phyloP scores from a whole-genome alignment of 1,140 invertebrate species.

The Eueides isabella region DNA sequence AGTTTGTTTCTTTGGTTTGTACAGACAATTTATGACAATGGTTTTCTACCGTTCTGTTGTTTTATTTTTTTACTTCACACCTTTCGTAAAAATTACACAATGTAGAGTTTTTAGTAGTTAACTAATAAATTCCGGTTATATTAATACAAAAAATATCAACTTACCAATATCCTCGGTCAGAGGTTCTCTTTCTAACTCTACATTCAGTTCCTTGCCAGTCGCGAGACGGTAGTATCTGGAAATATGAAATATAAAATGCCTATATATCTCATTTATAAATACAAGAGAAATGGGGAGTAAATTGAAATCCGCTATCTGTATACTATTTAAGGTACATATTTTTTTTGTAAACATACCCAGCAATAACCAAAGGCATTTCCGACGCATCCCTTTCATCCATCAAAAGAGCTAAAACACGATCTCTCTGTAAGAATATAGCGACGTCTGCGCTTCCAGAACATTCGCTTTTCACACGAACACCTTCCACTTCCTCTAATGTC shows the following conservation, averaged over 20 bases:
- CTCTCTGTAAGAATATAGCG: constrained; percentile 83
- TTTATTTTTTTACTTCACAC: too few relatives aligned
- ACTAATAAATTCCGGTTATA: too few relatives aligned
- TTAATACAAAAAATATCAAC: too few relatives aligned
- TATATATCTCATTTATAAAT: too few relatives aligned
- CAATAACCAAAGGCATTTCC: constrained; percentile 91
- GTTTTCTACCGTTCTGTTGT: too few relatives aligned
- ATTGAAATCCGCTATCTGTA: too few relatives aligned
- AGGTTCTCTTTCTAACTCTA: constrained; percentile 84
- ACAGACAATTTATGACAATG: too few relatives aligned
- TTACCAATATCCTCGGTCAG: constrained; percentile 85
- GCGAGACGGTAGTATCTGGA: constrained; percentile 86
- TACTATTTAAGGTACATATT: too few relatives aligned
- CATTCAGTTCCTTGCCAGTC: constrained; percentile 83
- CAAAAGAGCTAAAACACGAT: constrained; percentile 86
- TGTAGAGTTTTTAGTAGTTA: too few relatives aligned
- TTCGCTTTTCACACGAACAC: constrained; percentile 87
- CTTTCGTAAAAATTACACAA: too few relatives aligned
- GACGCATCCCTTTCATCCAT: constrained; percentile 93
- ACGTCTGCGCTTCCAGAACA: constrained; percentile 88
- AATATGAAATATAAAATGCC: background rate
- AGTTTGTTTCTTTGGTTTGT: too few relatives aligned
- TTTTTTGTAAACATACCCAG: constrained; percentile 84
- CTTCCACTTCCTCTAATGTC: constrained; percentile 89
- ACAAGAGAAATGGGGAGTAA: too few relatives aligned